phyloP scores from a whole-genome alignment of 1,140 invertebrate genomes.

The Pseudomyrmex pallidus region DNA sequence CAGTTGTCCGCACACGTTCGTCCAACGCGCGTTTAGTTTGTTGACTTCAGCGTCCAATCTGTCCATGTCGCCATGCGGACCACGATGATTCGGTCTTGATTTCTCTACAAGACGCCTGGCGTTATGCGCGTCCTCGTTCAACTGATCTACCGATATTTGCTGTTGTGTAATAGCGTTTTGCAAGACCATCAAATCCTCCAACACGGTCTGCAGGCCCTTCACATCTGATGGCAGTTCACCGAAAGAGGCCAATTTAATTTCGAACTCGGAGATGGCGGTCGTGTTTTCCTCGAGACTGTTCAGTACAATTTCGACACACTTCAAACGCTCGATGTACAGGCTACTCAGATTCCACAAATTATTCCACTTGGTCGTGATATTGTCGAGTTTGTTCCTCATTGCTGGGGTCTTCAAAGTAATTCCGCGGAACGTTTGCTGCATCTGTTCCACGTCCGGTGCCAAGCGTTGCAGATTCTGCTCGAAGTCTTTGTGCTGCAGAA shows the following conservation, averaged over 20 bases:
- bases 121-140: slow-evolving; percentile 95
- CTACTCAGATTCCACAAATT: slow-evolving; percentile 93
- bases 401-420: slow-evolving; percentile 95
- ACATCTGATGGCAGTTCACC: slow-evolving; percentile 93
- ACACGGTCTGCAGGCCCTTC: slow-evolving; percentile 90
- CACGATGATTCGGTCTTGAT: slow-evolving; percentile 89
- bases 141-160: slow-evolving; percentile 94
- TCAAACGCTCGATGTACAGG: slow-evolving; percentile 95
- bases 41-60: slow-evolving; percentile 96
- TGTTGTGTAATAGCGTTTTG: slow-evolving; percentile 93
- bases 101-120: slow-evolving; percentile 94
- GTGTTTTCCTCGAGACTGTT: slow-evolving; percentile 95
- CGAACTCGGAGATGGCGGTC: slow-evolving; percentile 95
- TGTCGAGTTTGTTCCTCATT: slow-evolving; percentile 95
- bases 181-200: slow-evolving; percentile 91
- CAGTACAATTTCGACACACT: slow-evolving; percentile 95
- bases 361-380: slow-evolving; percentile 96
- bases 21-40: slow-evolving; percentile 95
- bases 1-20: slow-evolving; percentile 95
- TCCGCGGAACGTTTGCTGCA: slow-evolving; percentile 93
- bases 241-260: slow-evolving; percentile 94
- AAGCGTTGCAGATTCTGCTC: slow-evolving; percentile 90
- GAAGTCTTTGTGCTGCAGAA: slow-evolving; percentile 95
- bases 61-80: slow-evolving; percentile 93
- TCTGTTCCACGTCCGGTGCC: slow-evolving; percentile 92